Percentiles rank a stretch among this genome's conserved stretches.
Conservation (phyloP, 2,888 invertebrate species). For the Venusia cambrica region DNA sequence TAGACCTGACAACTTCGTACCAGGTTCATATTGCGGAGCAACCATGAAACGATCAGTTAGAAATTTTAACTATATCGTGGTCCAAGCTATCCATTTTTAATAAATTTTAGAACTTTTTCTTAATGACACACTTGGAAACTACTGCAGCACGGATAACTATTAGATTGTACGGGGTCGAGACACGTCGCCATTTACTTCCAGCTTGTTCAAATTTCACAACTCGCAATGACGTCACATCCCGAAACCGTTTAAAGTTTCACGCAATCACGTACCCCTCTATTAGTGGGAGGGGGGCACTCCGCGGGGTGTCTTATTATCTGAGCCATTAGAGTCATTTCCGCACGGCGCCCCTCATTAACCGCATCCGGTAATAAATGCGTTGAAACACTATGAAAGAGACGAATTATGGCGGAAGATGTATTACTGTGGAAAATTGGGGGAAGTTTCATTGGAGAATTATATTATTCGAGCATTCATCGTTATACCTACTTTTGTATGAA, state of each 20-base stretch:
- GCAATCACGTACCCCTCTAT: conserved; percentile 4
- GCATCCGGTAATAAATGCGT: conserved; percentile 33
- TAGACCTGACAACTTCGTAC: too few relatives aligned
- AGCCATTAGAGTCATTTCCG: conserved; percentile 46
- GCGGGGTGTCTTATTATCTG: conserved; percentile 38
- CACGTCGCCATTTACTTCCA: conserved; percentile 2
- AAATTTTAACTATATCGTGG: too few relatives aligned
- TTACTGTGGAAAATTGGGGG: background rate
- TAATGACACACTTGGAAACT: too few relatives aligned
- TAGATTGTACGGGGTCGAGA: too few relatives aligned
- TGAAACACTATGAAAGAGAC: conserved; percentile 22
- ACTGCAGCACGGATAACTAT: too few relatives aligned
- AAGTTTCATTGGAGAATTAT: background rate
- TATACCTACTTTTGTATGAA: too few relatives aligned
- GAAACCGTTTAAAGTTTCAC: conserved; percentile 7
- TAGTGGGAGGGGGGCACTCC: conserved; percentile 6
- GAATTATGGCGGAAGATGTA: background rate
- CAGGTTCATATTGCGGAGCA: too few relatives aligned
- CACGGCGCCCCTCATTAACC: conserved; percentile 43
- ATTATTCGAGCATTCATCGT: too few relatives aligned
- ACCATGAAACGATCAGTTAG: too few relatives aligned
- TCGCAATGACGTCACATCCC: too few relatives aligned
- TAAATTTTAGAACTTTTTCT: too few relatives aligned
- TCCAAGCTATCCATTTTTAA: too few relatives aligned
- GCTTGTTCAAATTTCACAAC: conserved; percentile 6